phyloP scores from a whole-genome alignment of 2,113 vertebrate species.

The Gymnogyps californianus region DNA sequence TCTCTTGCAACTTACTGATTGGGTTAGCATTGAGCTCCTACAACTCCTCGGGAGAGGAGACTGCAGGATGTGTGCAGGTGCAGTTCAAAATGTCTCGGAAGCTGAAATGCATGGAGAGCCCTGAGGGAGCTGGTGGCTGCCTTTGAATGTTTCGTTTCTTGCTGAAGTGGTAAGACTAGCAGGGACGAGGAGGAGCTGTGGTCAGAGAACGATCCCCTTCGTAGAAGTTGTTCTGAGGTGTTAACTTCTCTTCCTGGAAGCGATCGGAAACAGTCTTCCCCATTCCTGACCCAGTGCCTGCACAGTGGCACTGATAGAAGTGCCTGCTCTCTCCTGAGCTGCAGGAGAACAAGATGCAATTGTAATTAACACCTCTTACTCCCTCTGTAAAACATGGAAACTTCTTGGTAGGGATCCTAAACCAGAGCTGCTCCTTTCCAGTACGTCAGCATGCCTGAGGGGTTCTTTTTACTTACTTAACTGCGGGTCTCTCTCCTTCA shows the following conservation, averaged over 20 bases:
- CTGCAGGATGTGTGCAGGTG: neutral
- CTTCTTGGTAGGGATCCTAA: neutral
- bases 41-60: neutral
- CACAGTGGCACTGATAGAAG: neutral
- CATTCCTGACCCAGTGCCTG: neutral
- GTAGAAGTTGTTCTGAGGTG: neutral
- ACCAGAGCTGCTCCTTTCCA: slow-evolving; percentile 47
- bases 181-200: neutral
- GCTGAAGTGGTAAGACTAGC: neutral
- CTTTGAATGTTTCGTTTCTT: neutral
- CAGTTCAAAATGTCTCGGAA: rapidly evolving
- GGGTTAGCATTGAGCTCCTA: neutral
- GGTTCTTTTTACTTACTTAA: neutral
- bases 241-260: neutral
- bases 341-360: neutral
- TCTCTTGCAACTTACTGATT: neutral
- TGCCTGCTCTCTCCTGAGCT: neutral
- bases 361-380: neutral
- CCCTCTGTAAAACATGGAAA: neutral
- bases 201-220: neutral
- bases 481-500: neutral
- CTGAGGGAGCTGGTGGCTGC: neutral
- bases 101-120: neutral
- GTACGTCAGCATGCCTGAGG: neutral
- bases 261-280: neutral